phyloP scores from a whole-genome alignment of 2,113 vertebrate genomes.

The Oreocharis arfaki region DNA sequence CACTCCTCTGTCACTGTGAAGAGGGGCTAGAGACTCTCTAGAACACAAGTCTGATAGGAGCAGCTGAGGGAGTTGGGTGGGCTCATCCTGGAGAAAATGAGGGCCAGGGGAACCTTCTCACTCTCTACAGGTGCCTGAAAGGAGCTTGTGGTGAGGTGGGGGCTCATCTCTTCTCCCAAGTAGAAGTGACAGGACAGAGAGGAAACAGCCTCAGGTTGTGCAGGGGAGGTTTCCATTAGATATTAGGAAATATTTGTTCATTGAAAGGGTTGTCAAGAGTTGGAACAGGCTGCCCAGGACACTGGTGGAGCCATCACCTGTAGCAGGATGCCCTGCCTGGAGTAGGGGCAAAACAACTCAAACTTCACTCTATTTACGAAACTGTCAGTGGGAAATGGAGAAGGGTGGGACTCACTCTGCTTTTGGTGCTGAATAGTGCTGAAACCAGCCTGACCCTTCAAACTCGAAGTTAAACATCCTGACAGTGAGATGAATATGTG shows the following conservation, averaged over 20 bases:
- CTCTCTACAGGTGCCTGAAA: not conserved
- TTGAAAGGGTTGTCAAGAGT: not conserved
- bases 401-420: too few relatives aligned
- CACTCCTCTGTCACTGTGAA: not conserved
- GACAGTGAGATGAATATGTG: not conserved
- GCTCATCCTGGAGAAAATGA: not conserved
- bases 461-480: not conserved
- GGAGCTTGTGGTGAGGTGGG: not conserved
- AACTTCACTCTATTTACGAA: too few relatives aligned
- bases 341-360: not conserved
- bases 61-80: not conserved
- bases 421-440: not conserved
- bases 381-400: not conserved
- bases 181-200: not conserved
- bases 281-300: not conserved
- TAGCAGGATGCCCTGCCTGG: not conserved
- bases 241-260: not conserved
- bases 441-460: not conserved
- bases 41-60: not conserved
- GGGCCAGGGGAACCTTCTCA: not conserved
- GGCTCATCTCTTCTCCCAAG: fast-evolving
- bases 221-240: not conserved
- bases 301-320: not conserved
- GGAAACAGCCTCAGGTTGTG: not conserved
- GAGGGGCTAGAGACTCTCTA: not conserved